These are phyloP conservation scores for Echinops telfairi DNA, from an alignment of 2,113 vertebrate genomes.

Conservation along the genomic window DNA sequence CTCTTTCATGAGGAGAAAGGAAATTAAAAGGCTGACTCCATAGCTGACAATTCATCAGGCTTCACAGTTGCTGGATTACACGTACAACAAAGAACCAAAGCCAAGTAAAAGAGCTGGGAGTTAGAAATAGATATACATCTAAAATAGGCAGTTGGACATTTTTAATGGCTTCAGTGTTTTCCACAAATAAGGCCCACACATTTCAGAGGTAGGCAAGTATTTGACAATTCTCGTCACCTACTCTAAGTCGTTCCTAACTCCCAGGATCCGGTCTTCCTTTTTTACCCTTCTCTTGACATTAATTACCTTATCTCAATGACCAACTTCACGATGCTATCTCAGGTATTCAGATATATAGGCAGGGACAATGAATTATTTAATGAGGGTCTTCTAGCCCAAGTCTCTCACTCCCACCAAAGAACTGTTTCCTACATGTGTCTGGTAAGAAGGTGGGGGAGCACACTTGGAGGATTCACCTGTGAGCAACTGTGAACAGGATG, in stretches of 20 bases:
- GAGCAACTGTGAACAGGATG: too few relatives aligned
- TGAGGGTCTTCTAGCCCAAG: too few relatives aligned
- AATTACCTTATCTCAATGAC: neutral
- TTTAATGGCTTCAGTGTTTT: neutral
- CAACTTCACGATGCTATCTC: neutral
- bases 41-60: neutral
- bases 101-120: neutral
- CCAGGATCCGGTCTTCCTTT: neutral
- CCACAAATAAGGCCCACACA: neutral
- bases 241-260: too few relatives aligned
- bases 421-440: too few relatives aligned
- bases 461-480: too few relatives aligned
- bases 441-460: too few relatives aligned
- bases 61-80: neutral
- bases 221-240: too few relatives aligned
- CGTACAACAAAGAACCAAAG: conserved; percentile 18
- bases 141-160: neutral
- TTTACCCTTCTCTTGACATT: neutral
- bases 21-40: neutral
- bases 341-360: neutral
- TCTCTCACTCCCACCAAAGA: too few relatives aligned
- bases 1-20: neutral
- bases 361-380: too few relatives aligned
- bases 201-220: too few relatives aligned
- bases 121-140: neutral